Evolutionary conservation across 2,888 invertebrate genomes (phyloP).

Genomic region (Tribolium freemani): DNA sequence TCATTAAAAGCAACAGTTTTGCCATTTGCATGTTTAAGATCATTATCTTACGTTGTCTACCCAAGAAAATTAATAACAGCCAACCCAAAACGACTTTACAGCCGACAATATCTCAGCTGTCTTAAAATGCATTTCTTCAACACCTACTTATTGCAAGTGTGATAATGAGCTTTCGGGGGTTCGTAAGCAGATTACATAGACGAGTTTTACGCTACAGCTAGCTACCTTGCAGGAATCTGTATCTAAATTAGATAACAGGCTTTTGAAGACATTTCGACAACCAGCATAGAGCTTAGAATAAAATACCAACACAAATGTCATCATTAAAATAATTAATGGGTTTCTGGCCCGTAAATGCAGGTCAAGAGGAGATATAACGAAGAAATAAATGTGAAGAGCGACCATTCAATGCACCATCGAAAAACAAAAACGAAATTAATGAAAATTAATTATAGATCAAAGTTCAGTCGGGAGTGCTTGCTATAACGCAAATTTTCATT

Average conservation of each 20-base stretch:
- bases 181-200: not conserved
- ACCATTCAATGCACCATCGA: too few relatives aligned
- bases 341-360: not conserved
- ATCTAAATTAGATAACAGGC: not conserved
- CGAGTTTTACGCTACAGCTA: not conserved
- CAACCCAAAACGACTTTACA: not conserved
- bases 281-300: not conserved
- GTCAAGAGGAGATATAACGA: too few relatives aligned
- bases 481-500: not conserved
- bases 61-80: slow-evolving; percentile 9
- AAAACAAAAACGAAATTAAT: not conserved
- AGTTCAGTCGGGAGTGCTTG: not conserved
- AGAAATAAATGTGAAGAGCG: too few relatives aligned
- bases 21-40: slow-evolving; percentile 30
- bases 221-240: too few relatives aligned
- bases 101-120: not conserved
- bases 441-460: not conserved
- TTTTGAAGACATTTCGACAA: not conserved
- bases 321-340: not conserved
- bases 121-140: not conserved
- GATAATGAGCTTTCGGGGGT: not conserved
- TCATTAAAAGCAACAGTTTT: slow-evolving; percentile 30
- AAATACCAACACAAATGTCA: not conserved
- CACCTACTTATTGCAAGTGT: not conserved
- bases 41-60: slow-evolving; percentile 14